Evolutionary conservation across 2,888 invertebrate genomes (phyloP), one percentile per base, ranked within the genome.

Genomic region (Nematopogon swammerdamellus): DNA sequence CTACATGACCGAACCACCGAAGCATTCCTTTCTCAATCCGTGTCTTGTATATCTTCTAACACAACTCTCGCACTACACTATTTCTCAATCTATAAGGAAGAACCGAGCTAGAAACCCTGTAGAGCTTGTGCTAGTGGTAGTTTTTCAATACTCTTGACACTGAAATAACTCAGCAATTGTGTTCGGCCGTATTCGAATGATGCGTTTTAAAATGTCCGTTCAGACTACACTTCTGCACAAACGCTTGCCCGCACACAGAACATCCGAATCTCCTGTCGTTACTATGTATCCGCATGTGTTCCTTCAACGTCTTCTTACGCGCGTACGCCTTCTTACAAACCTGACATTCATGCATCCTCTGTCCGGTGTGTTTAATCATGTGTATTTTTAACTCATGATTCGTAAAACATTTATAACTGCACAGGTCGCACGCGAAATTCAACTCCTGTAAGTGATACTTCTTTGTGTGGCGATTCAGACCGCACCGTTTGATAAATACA

Each of bases 191-290:
- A 25, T 58, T 61, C 5, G 59, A 57, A 53, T 63, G 65, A 60
- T 72, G 72, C 1, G 68, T 64, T 4, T 59, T 60, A 50, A 59
- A 58, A 48, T 80, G 80, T 52, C 67, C 63, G 5, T 66, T 68
- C 42, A 80, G 55, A 45, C 71, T 69, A 0, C 71, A 65, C 2
- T 70, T 69, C 48, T 74, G 75, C 1, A 75, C 67, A 49, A 77
- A 80, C 1, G 67, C 59, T 5, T 66, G 66, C 3, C 64, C 64
- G 52, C 81, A 81, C 0, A 72, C 58, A 4, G 57, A 55, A 54
- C 81, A 80, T 1, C 59, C 55, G 51, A 66, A 72, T 2, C 69
- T 69, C 50, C 65, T 73, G 30, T 74, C 73, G 0, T 71, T 72
- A 0, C 67, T 67, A 45, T 72, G 71, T 5, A 67, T 66, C 1